phyloP scores from a whole-genome alignment of 2,797 vertebrate genomes.

The Aeoliscus strigatus region DNA sequence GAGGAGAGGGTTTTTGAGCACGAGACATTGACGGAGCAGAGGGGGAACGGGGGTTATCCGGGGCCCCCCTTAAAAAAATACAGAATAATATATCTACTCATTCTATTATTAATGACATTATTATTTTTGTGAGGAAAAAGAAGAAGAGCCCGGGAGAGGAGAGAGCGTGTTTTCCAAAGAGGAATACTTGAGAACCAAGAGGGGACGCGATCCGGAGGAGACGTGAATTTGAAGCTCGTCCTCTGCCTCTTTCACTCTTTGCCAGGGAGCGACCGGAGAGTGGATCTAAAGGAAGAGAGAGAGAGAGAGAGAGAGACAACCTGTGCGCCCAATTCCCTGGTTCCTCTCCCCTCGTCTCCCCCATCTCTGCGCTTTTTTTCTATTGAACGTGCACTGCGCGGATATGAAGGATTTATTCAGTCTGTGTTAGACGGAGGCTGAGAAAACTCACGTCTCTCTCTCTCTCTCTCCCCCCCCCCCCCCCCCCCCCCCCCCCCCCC shows the following conservation, averaged over 20 bases:
- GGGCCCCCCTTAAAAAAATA: constrained; percentile 5
- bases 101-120: constrained; percentile 1
- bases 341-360: constrained; percentile 11
- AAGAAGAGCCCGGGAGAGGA: constrained; percentile 6
- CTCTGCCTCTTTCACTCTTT: constrained; percentile 38
- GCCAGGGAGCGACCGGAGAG: constrained; percentile 37
- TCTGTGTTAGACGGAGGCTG: constrained; percentile 57
- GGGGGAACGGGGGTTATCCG: constrained; percentile 15
- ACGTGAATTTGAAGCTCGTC: constrained; percentile 49
- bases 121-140: not conserved
- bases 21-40: constrained; percentile 22
- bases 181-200: constrained; percentile 36
- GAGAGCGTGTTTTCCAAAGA: constrained; percentile 4
- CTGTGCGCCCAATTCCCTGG: constrained; percentile 54
- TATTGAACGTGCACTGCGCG: constrained; percentile 56
- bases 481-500: constrained; percentile 3
- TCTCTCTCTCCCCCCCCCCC: constrained; percentile 7
- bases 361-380: constrained; percentile 2
- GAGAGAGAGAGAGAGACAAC: constrained; percentile 49
- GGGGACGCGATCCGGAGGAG: constrained; percentile 42
- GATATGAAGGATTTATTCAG: constrained; percentile 66
- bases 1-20: constrained; percentile 28
- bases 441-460: constrained; percentile 37
- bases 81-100: constrained; percentile 11
- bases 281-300: constrained; percentile 51